Percentiles rank a stretch among this genome's conserved stretches.
Evolutionary conservation across 23 tunicate species (phyloP).

Genomic region (Phallusia fumigata): DNA sequence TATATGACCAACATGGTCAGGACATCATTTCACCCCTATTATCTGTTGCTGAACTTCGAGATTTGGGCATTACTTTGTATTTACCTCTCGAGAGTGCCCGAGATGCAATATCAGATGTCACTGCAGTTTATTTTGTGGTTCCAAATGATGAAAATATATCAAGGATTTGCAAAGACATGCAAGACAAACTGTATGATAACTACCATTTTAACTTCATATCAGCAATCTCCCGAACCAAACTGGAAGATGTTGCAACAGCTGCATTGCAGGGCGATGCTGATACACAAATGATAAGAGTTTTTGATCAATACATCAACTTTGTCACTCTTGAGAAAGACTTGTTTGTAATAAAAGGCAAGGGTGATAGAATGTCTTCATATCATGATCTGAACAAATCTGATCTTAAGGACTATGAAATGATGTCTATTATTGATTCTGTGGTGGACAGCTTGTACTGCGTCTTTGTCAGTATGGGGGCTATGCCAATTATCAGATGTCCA

Average conservation of each 20-base stretch:
- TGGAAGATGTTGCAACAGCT: conserved; percentile 96
- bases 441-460: conserved; percentile 91
- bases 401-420: conserved; percentile 88
- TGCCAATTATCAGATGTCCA: conserved; percentile 94
- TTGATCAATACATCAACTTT: conserved; percentile 91
- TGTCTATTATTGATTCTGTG: conserved; percentile 54
- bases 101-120: conserved; percentile 85
- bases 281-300: conserved; percentile 64
- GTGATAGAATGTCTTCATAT: conserved; percentile 51
- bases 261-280: conserved; percentile 78
- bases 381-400: conserved; percentile 77
- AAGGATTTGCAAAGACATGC: conserved; percentile 87
- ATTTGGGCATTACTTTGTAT: conserved; percentile 89
- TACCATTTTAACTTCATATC: conserved; percentile 96
- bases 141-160: conserved; percentile 87
- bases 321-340: conserved; percentile 85
- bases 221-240: conserved; percentile 83
- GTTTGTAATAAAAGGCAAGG: conserved; percentile 66
- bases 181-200: conserved; percentile 75
- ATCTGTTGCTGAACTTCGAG: conserved; percentile 89
- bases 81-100: conserved; percentile 63
- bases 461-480: conserved; percentile 84
- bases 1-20: conserved; percentile 94
- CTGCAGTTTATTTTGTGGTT: conserved; percentile 90
- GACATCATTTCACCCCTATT: conserved; percentile 93